These are phyloP conservation scores for Tineola bisselliella DNA, from an alignment of 2,888 invertebrate genomes.

Conservation along the genomic window DNA sequence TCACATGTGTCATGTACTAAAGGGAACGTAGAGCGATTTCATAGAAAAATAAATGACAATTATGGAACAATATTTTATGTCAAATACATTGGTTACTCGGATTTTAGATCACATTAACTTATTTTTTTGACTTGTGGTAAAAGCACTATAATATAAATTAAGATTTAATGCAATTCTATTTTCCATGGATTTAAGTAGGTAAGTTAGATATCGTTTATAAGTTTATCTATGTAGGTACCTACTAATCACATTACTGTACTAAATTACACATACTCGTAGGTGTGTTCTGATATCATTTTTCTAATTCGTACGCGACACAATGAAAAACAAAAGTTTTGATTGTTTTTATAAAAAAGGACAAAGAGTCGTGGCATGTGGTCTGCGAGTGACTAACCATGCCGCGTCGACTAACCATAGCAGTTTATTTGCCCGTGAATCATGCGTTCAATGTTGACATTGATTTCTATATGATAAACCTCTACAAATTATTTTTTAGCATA, in stretches of 20 bases:
- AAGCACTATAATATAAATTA: too few species aligned
- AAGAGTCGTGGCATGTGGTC: conserved; percentile 41
- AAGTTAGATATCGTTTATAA: too few species aligned
- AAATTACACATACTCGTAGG: not conserved
- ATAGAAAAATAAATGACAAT: too few species aligned
- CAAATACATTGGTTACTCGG: too few species aligned
- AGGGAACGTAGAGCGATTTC: too few species aligned
- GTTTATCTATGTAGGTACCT: too few species aligned
- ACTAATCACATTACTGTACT: not conserved
- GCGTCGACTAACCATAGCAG: not conserved
- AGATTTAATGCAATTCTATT: too few species aligned
- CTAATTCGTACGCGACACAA: not conserved
- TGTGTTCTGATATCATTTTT: not conserved
- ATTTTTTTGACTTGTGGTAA: too few species aligned
- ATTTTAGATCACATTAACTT: too few species aligned
- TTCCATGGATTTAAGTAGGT: too few species aligned
- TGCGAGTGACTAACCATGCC: conserved; percentile 16
- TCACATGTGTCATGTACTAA: too few species aligned
- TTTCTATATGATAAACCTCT: not conserved
- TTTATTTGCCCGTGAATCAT: conserved; percentile 12
- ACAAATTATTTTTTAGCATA: not conserved
- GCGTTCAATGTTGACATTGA: conserved; percentile 6
- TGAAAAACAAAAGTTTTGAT: not conserved
- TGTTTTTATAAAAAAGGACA: conserved; percentile 34
- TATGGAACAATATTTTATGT: too few species aligned